A percentile compares a stretch with the other conserved stretches of the same genome.
These are phyloP conservation scores for Eublepharis macularius DNA, from an alignment of 2,113 vertebrate genomes.

Conservation along the genomic window DNA sequence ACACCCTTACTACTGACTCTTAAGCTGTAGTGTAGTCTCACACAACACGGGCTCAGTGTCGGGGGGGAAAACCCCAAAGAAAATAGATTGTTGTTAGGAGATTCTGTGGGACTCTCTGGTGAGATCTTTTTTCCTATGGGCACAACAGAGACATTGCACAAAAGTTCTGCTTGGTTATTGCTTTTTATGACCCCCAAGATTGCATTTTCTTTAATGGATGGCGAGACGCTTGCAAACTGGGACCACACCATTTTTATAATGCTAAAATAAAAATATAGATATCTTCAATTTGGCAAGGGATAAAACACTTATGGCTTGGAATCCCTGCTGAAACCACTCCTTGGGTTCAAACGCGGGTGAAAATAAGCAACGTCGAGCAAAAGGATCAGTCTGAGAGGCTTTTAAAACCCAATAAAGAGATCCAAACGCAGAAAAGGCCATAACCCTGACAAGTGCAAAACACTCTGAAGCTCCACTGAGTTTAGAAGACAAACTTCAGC, in stretches of 20 bases:
- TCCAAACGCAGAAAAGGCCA: constrained; percentile 16
- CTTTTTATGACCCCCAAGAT: fast-evolving
- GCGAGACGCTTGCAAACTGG: neutral
- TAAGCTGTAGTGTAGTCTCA: neutral
- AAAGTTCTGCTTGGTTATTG: neutral
- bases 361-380: neutral
- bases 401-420: constrained; percentile 41
- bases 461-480: fast-evolving
- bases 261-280: constrained; percentile 55
- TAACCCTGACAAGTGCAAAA: neutral
- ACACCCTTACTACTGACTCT: neutral
- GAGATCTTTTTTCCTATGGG: neutral
- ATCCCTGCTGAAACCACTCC: constrained; percentile 43
- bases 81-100: neutral
- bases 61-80: too few relatives aligned
- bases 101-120: neutral
- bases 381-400: constrained; percentile 20
- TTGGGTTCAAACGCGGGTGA: constrained; percentile 49
- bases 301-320: constrained; percentile 50
- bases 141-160: fast-evolving
- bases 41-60: too few relatives aligned
- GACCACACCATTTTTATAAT: constrained; percentile 31
- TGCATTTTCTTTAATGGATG: neutral
- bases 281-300: constrained; percentile 32
- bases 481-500: neutral